Evolutionary conservation across 1,140 invertebrate species (phyloP), one percentile per base, ranked within the genome.

Genomic region (Galendromus occidentalis): DNA sequence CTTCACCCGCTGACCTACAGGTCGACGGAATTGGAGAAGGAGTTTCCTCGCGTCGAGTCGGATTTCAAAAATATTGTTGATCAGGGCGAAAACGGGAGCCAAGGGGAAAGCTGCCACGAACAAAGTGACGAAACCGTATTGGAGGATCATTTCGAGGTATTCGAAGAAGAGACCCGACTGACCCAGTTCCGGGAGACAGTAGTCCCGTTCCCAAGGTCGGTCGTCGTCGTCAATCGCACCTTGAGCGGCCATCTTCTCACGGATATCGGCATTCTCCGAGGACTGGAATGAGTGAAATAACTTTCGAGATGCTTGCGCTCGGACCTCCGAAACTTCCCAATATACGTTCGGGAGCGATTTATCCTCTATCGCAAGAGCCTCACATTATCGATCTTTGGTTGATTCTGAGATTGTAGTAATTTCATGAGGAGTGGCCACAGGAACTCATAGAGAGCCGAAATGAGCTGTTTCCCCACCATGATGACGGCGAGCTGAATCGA

Each of bases 111-210:
- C 88, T 20, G 87, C 84, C 30, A 91, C 88, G 73, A 92, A 91
- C 64, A 91, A 85, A 4, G 88, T 91, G 22, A 91, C 85, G 77
- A 91, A 91, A 7, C 88, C 88, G 76, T 89, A 91, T 73, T 91
- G 87, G 20, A 91, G 76, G n/a, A 89, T 86, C 90, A 97, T 96
- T 82, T 97, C 93, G 63, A 98, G 78, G 77, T 97, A 97, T 78
- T 98, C 94, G 2, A 88, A 87, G 76, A 97, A 97, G 14, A 97
- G 79, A 70, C 90, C 88, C 74, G 88, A 83, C 55, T 89, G 82
- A 22, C 87, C 88, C 80, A 91, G 94, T 70, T 88, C 83, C 2
- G 89, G 80, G 42, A 98, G 78, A 73, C 88, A 86, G 71, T 87
- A 94, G 75, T 98, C 94, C 70, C 86, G 85, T 68, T 91, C 83